Conservation (phyloP, 1,140 invertebrate species). For the Chymomyza costata region DNA sequence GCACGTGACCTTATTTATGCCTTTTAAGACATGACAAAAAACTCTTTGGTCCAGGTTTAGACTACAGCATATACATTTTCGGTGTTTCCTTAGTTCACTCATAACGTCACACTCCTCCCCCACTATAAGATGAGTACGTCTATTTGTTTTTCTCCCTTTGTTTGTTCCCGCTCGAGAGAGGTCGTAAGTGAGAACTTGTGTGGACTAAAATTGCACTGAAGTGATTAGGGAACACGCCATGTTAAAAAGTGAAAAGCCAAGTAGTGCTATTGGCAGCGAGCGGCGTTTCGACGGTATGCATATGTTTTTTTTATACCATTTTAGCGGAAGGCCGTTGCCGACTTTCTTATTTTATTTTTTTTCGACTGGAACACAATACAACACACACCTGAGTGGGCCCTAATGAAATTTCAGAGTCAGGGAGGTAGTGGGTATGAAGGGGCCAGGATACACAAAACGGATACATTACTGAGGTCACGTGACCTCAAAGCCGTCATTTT, state of each 20-base stretch:
- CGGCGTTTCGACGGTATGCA: slow-evolving; percentile 62
- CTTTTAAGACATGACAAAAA: slow-evolving; percentile 59
- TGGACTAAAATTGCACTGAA: slow-evolving; percentile 45
- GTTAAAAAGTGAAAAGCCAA: slow-evolving; percentile 74
- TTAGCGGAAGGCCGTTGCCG: slow-evolving; percentile 50
- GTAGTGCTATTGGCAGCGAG: slow-evolving; percentile 69
- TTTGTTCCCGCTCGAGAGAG: slow-evolving; percentile 1
- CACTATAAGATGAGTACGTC: slow-evolving; percentile 4
- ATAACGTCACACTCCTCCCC: slow-evolving; percentile 17
- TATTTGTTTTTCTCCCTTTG: slow-evolving; percentile 10
- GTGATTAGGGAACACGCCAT: slow-evolving; percentile 62
- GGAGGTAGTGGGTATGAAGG: slow-evolving; percentile 26
- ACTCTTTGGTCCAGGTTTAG: slow-evolving; percentile 38
- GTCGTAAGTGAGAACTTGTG: slow-evolving; percentile 29
- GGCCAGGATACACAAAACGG: slow-evolving; percentile 41
- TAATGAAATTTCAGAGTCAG: slow-evolving; percentile 48
- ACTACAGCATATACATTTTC: slow-evolving; percentile 15
- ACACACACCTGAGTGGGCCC: slow-evolving; percentile 62
- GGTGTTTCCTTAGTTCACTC: slow-evolving; percentile 30
- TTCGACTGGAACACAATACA: slow-evolving; percentile 7
- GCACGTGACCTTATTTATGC: slow-evolving; percentile 73
- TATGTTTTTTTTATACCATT: slow-evolving; percentile 57
- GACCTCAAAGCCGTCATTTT: slow-evolving; percentile 62
- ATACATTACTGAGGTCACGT: slow-evolving; percentile 72
- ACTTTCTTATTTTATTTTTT: slow-evolving; percentile 16